phyloP scores from a whole-genome alignment of 2,888 invertebrate genomes.

The Hoplodrina blanda region DNA sequence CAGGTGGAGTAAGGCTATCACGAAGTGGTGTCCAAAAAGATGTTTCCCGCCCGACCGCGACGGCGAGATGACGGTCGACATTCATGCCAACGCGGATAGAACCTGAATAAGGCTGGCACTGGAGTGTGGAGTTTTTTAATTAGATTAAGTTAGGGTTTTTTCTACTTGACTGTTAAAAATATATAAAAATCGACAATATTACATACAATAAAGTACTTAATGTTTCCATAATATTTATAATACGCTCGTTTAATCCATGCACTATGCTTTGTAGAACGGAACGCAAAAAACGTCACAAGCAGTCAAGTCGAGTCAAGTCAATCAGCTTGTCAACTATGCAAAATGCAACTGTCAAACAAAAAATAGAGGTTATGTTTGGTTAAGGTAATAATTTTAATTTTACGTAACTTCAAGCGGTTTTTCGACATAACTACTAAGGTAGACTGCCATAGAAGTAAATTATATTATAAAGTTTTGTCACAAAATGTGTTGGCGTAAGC shows the following conservation, averaged over 20 bases:
- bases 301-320: no score
- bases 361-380: slow-evolving; percentile 79
- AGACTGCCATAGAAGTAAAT: slow-evolving; percentile 50
- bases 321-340: slow-evolving; percentile 54
- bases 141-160: no score
- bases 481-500: slow-evolving; percentile 61
- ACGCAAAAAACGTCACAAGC: slow-evolving; percentile 30
- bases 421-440: slow-evolving; percentile 51
- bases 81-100: no score
- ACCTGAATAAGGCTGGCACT: no score
- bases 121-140: no score
- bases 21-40: no score
- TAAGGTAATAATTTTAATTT: slow-evolving; percentile 71
- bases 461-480: slow-evolving; percentile 47
- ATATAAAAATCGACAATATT: no score
- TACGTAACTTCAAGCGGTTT: slow-evolving; percentile 62
- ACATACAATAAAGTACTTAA: no score
- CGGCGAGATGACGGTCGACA: no score
- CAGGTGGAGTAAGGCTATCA: no score
- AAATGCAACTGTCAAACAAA: slow-evolving; percentile 69
- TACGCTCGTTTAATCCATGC: neutral
- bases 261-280: slow-evolving; percentile 22
- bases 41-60: no score
- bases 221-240: neutral
- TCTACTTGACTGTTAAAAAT: no score